phyloP scores from a whole-genome alignment of 2,888 invertebrate species.

The Plagodis dolabraria region DNA sequence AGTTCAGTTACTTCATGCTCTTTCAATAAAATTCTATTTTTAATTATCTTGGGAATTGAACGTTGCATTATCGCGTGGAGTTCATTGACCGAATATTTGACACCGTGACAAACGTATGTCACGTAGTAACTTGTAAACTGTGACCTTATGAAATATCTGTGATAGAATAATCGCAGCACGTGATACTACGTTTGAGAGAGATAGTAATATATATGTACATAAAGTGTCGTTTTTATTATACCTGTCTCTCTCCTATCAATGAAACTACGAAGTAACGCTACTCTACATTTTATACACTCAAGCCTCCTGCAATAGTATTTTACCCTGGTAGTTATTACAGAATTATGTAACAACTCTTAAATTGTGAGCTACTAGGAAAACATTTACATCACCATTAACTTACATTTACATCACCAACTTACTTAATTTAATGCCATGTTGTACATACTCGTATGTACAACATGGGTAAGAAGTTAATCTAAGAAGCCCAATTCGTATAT shows the following conservation, averaged over 20 bases:
- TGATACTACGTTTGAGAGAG: constrained; percentile 19
- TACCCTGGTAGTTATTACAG: constrained; percentile 72
- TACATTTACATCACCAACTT: too few relatives aligned
- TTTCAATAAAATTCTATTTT: not conserved
- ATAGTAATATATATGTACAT: constrained; percentile 17
- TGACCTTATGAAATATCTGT: too few relatives aligned
- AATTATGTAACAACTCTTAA: constrained; percentile 70
- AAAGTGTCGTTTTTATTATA: constrained; percentile 18
- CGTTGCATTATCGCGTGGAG: constrained; percentile 5
- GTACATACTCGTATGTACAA: too few relatives aligned
- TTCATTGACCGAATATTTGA: constrained; percentile 23
- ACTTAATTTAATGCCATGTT: too few relatives aligned
- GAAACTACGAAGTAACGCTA: constrained; percentile 42
- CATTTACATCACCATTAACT: not conserved
- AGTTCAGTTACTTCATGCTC: too few relatives aligned
- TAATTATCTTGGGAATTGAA: constrained; percentile 5
- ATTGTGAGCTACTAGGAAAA: constrained; percentile 38
- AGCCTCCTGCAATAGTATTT: constrained; percentile 50
- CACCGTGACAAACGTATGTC: constrained; percentile 1
- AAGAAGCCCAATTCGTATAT: too few relatives aligned
- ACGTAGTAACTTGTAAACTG: too few relatives aligned
- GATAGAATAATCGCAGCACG: too few relatives aligned
- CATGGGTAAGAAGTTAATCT: too few relatives aligned
- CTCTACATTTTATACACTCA: constrained; percentile 40
- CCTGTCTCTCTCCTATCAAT: constrained; percentile 49